Base-by-base conservation (phyloP, 2,888 invertebrate species). In the Mongoloraphidia duomilia region DNA sequence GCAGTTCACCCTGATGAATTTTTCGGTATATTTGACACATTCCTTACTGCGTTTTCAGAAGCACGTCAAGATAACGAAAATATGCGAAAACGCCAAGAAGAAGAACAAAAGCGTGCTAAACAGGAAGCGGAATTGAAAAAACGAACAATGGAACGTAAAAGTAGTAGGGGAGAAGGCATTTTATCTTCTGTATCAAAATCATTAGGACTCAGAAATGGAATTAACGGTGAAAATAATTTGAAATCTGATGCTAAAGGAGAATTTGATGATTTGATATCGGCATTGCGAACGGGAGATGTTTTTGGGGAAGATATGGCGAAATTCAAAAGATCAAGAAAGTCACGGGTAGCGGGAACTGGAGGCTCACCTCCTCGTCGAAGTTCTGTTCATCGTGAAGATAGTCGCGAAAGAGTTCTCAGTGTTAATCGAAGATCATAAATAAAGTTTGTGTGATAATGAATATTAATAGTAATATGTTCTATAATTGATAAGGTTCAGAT, bases 261-360 rank as follows among this genome's bases (percentile, higher is more conserved):
- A 69, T 95, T 95, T 67, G 95, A 95, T 63, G 95, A 95, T 68
- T 74, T 95, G 57, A 95, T 95, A 63, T 94, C 94, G 0, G 95
- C 95, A 0, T 67, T 95, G 46, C 71, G 94, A 51, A 94, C 95
- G 0, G 95, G 95, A 1, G 93, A 94, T 61, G 93, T 94, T 0
- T 95, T 94, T 62, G 92, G 93, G 1, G 94, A 94, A 63, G 94
- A 94, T 63, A 89, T 94, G 60, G 92, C 92, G 48, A 94, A 94
- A 69, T 89, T 93, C 62, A 85, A 87, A 59, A 70, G 87, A 49
- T 84, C 83, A 42, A 74, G 84, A 55, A 81, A 83, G 58, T 75
- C 80, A 36, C 71, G 80, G 34, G 71, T 79, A 4, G 69, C 73
- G 2, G 68, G 70, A 1, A 69, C 71, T 47, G 74, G 75, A 41